phyloP scores from a whole-genome alignment of 2,113 vertebrate species.

The Cyprinodon tularosa region DNA sequence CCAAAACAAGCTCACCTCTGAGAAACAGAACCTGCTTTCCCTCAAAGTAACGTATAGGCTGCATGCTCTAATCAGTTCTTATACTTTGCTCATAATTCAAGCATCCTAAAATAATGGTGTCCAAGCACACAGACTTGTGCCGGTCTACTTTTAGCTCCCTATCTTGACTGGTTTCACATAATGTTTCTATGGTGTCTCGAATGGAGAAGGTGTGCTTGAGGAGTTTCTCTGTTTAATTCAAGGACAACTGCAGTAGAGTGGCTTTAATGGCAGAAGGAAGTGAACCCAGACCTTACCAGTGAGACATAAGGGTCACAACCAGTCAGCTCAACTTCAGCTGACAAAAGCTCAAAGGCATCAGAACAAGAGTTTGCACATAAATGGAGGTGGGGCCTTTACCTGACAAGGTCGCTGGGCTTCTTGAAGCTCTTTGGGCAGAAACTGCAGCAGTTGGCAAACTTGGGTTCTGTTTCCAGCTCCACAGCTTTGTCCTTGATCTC shows the following conservation, averaged over 20 bases:
- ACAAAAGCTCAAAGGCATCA: no score
- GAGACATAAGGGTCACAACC: not conserved
- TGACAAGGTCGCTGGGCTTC: slow-evolving; percentile 96
- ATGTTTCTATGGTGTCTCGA: no score
- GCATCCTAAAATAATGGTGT: not conserved
- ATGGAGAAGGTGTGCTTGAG: no score
- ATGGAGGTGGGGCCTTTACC: slow-evolving; percentile 76
- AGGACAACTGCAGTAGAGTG: no score
- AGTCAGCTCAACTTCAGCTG: not conserved
- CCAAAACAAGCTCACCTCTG: not conserved
- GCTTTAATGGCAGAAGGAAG: no score
- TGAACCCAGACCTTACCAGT: not conserved
- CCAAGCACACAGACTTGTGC: no score
- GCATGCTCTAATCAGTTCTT: not conserved
- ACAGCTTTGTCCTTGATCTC: slow-evolving; percentile 94
- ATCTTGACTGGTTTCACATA: no score
- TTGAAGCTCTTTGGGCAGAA: slow-evolving; percentile 98
- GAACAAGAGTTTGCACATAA: not conserved
- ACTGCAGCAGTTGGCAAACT: slow-evolving; percentile 92
- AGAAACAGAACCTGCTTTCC: not conserved
- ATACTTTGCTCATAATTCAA: not conserved
- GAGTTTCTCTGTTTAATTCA: no score
- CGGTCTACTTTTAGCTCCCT: no score
- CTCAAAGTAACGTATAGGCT: not conserved
- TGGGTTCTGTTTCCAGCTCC: slow-evolving; percentile 92